phyloP scores from a whole-genome alignment of 2,113 vertebrate species.

The Anolis carolinensis region DNA sequence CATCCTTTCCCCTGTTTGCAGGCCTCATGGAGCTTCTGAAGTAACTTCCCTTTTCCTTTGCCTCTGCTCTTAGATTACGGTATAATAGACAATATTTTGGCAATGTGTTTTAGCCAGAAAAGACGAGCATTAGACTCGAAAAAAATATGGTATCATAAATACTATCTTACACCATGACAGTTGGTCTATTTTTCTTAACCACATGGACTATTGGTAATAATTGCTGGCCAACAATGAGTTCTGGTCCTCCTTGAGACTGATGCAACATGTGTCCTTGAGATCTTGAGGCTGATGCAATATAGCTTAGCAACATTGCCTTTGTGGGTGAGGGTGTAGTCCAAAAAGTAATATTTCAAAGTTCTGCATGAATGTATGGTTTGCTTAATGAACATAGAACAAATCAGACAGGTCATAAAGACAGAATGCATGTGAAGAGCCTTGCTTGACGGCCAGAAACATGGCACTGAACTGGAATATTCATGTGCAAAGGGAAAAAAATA shows the following conservation, averaged over 20 bases:
- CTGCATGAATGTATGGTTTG: conserved; percentile 1
- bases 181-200: not conserved
- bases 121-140: too few relatives aligned
- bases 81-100: too few relatives aligned
- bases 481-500: not conserved
- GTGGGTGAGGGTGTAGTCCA: too few relatives aligned
- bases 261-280: too few relatives aligned
- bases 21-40: too few relatives aligned
- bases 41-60: too few relatives aligned
- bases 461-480: not conserved
- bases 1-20: too few relatives aligned
- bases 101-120: not conserved
- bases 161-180: not conserved
- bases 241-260: not conserved
- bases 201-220: not conserved
- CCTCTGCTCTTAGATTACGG: too few relatives aligned
- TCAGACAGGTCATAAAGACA: not conserved
- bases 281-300: too few relatives aligned
- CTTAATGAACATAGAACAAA: conserved; percentile 19
- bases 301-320: too few relatives aligned
- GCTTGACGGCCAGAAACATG: not conserved
- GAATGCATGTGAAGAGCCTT: not conserved
- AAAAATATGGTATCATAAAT: not conserved
- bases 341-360: too few relatives aligned
- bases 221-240: too few relatives aligned